Base-by-base conservation (phyloP, 2,797 vertebrate species). In the Danio kyathit region DNA sequence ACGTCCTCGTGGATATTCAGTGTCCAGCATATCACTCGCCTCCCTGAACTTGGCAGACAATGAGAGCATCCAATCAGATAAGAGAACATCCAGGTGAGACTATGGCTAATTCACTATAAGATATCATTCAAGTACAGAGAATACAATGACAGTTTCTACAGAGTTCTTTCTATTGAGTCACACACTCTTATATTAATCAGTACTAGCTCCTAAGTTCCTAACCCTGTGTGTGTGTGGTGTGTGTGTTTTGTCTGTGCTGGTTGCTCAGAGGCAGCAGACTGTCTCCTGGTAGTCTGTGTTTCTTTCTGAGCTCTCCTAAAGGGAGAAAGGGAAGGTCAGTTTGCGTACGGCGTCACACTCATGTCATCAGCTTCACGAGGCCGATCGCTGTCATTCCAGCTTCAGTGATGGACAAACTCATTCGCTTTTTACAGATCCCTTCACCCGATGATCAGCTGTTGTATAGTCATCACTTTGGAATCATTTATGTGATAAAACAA, bases 1-100 rank as follows among this genome's bases (percentile, higher is more conserved):
- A 89, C 93, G 95, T 88, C 94, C 95, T 86, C 92, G 90, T 91
- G 94, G 96, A 83, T 96, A 94, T 92, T 96, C 95, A n/a, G 97
- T 97, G 85, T 99, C 98, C 57, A 98, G 97, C 84, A 92, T 98
- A 83, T 98, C 97, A 80, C 85, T 99, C 92, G 97, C 97, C 14
- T 99, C 98, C 4, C 94, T 99, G 87, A 98, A 96, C 91, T 94
- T 96, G 82, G 96, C 95, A 17, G 95, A 99, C 87, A 96, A 89
- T 5, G 95, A 97, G 83, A 96, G 94, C 83, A 88, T 96, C 82
- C 95, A 94, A 73, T 94, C 95, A 71, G 96, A 97, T 86, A 97
- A 93, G 93, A 96, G 95, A 89, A 95, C 94, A 60, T 95, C 95
- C 90, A 97, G 97, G 98, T 99, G 91, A 93, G 88, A 49, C 7